Conservation (phyloP, 23 tunicate species). For the Clavelina lepadiformis region DNA sequence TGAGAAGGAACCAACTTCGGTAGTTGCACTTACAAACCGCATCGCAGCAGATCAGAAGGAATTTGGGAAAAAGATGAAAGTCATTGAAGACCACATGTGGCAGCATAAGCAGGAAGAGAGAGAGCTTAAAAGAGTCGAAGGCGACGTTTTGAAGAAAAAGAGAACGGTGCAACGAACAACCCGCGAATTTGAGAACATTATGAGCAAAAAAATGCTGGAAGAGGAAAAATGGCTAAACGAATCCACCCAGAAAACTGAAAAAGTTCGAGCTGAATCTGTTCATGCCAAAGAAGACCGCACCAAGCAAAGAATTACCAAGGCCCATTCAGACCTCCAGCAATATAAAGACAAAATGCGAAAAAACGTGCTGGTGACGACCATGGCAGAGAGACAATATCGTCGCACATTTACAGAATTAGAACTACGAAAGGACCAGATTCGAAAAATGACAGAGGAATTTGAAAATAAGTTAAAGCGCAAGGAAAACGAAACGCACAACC, state of each 20-base stretch:
- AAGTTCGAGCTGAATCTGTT: conserved; percentile 50
- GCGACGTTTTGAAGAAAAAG: conserved; percentile 72
- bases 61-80: conserved; percentile 77
- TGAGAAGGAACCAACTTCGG: conserved; percentile 59
- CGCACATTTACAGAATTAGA: conserved; percentile 60
- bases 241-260: conserved; percentile 55
- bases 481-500: conserved; percentile 49
- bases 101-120: conserved; percentile 94
- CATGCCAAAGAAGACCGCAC: conserved; percentile 73
- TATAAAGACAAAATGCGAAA: conserved; percentile 54
- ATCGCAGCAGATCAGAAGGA: conserved; percentile 80
- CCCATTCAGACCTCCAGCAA: conserved; percentile 82
- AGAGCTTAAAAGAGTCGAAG: conserved; percentile 81
- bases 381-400: conserved; percentile 75
- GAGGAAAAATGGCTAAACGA: conserved; percentile 74
- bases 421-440: conserved; percentile 51
- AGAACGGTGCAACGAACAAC: conserved; percentile 52
- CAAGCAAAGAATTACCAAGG: conserved; percentile 60
- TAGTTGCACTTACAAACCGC: conserved; percentile 54
- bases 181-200: conserved; percentile 67
- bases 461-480: conserved; percentile 61
- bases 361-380: conserved; percentile 51
- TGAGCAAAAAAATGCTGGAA: conserved; percentile 72
- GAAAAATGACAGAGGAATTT: conserved; percentile 55
- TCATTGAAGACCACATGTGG: conserved; percentile 98